Base-by-base conservation (phyloP, 2,797 vertebrate genomes). In the Gouania willdenowi region DNA sequence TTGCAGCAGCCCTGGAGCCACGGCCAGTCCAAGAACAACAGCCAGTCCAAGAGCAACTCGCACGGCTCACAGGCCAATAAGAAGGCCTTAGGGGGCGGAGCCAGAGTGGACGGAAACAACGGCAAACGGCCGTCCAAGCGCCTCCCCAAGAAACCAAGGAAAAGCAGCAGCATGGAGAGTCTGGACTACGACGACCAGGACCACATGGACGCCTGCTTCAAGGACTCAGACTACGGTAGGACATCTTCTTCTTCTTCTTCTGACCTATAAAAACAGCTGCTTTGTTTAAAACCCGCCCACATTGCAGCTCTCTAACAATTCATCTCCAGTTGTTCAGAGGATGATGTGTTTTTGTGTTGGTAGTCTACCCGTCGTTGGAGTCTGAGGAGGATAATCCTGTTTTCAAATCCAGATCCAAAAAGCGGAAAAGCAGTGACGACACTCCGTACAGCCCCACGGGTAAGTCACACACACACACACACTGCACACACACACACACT, bases 381-480 rank as follows among this genome's bases (percentile, higher is more conserved):
- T 99, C 95, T 2, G 97, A 99, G 4, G 97, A 98, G 77, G 97
- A 99, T 77, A 97, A 97, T 77, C 95, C 95, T 1, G 89, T 99
- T 26, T 99, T 99, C 88, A 98, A 98, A 83, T 99, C 97, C 6
- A 90, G 95, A 65, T 97, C 95, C 11, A 98, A 98, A 88, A 98
- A 98, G 75, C 89, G 95, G 85, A 98, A 97, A 93, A 93, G 90
- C 72, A 95, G 91, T 0, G 97, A 98, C 1, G 95, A 99, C 54
- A 95, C 94, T 49, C 95, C 97, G 0, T 99, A 98, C 76, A 99
- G 94, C 57, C 97, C 97, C 0, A 98, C 95, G 48, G 97, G 97
- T 97, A 86, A 65, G 10, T 14, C 13, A 13, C 13, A 14, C 13
- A 14, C 13, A 2, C 13, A 2, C 13, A 14, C 13, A 14, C 13